Base-by-base conservation (phyloP, 2,113 vertebrate species). In the Synchiropus splendidus region DNA sequence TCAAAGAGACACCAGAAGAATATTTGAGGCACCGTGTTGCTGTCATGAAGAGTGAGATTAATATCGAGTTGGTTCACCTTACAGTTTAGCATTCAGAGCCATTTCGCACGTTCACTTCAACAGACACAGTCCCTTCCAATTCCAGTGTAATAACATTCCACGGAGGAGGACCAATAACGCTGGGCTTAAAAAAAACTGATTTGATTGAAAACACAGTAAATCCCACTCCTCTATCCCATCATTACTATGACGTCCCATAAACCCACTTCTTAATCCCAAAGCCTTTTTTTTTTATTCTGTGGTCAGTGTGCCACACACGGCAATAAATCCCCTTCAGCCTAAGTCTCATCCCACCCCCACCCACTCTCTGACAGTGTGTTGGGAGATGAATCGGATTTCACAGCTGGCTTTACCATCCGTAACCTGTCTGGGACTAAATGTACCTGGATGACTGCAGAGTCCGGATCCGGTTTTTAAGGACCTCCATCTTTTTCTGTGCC, bases 221-320 rank as follows among this genome's bases (percentile, higher is more conserved):
- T 83, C 83, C 83, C 39, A 58, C 45, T 11, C 35, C 21, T 27
- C 21, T 27, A 27, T 27, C 21, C 21, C 51, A 62, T 72, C 57
- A 61, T 53, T 56, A 45, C 44, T 42, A 27, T 27, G 21, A 55
- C 63, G 70, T 34, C 73, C 80, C 75, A 85, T 74, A 83, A 85
- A 82, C 79, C 85, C 70, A 78, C 59, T 83, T 84, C 62, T 76
- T 84, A 85, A 84, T 81, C 81, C 70, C 39, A 79, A 83, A 82
- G 72, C 75, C 56, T 50, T 79, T 63, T 72, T 55, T 76, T 42
- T 45, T 18, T 62, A 72, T 69, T 66, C 58, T 63, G 51, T 75
- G 57, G 62, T 61, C 64, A 79, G 61, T 72, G 58, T 62, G 64
- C 58, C 66, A 67, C 43, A 30, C 51, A 46, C 64, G 36, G 18